These are phyloP conservation scores for Leptopilina clavipes DNA, from an alignment of 1,140 invertebrate species.

Conservation along the genomic window DNA sequence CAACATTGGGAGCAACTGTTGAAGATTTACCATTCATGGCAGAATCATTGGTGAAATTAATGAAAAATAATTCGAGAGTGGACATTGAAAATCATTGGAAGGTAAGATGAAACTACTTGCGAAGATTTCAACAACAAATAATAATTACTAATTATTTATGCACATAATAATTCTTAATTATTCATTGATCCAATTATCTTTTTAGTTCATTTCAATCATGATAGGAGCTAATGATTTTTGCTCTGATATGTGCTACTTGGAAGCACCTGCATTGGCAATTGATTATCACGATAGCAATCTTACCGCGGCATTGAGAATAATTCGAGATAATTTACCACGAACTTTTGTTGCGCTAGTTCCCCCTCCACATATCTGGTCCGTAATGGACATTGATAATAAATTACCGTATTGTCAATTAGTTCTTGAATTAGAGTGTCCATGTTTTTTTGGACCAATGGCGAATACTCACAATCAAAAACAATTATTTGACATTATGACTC, in stretches of 20 bases:
- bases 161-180: background rate
- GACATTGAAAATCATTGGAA: slow-evolving; percentile 83
- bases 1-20: slow-evolving; percentile 77
- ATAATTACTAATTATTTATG: background rate
- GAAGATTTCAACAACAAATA: too few relatives aligned
- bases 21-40: slow-evolving; percentile 80
- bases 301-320: slow-evolving; percentile 72
- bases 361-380: slow-evolving; percentile 66
- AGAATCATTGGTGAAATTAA: slow-evolving; percentile 77
- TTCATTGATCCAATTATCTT: slow-evolving; percentile 52
- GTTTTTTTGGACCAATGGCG: slow-evolving; percentile 69
- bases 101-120: slow-evolving; percentile 58
- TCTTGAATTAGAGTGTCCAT: slow-evolving; percentile 72
- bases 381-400: slow-evolving; percentile 55
- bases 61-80: slow-evolving; percentile 77
- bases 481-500: slow-evolving; percentile 65
- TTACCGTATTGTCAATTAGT: background rate
- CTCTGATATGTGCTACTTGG: slow-evolving; percentile 76
- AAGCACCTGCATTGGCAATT: slow-evolving; percentile 61
- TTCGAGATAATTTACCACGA: slow-evolving; percentile 78
- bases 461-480: slow-evolving; percentile 45
- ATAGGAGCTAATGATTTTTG: slow-evolving; percentile 86
- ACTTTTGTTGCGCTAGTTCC: slow-evolving; percentile 78
- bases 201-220: slow-evolving; percentile 80
- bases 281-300: slow-evolving; percentile 75